These are phyloP conservation scores for Idaea straminata DNA, from an alignment of 2,888 invertebrate genomes.

Conservation along the genomic window DNA sequence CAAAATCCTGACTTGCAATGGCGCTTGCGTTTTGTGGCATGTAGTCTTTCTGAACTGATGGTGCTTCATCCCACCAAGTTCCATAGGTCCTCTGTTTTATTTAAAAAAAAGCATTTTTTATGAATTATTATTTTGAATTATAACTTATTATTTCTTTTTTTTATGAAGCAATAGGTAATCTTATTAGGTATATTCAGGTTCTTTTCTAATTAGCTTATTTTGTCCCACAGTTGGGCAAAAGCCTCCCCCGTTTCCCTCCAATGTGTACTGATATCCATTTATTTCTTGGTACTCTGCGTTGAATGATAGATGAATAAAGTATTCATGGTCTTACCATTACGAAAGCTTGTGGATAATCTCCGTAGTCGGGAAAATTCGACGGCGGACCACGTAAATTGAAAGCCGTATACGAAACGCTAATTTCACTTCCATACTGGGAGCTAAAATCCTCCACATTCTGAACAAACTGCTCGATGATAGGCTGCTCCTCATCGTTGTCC, in stretches of 20 bases:
- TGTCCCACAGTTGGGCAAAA: no score
- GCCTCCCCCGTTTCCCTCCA: no score
- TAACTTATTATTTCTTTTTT: no score
- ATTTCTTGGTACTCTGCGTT: no score
- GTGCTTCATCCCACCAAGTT: slow-evolving; percentile 91
- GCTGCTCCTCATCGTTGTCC: slow-evolving; percentile 54
- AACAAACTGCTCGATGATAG: slow-evolving; percentile 87
- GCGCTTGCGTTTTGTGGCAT: slow-evolving; percentile 85
- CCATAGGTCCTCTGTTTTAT: slow-evolving; percentile 89
- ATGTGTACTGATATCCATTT: no score
- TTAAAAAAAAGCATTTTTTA: no score
- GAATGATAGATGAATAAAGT: not conserved
- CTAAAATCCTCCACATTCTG: slow-evolving; percentile 90
- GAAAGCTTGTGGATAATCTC: slow-evolving; percentile 94
- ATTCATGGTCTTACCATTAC: slow-evolving; percentile 85
- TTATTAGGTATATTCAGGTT: no score
- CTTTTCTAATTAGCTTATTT: no score
- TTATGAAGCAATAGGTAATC: no score
- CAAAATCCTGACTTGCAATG: slow-evolving; percentile 88
- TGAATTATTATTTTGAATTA: no score
- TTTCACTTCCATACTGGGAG: slow-evolving; percentile 94
- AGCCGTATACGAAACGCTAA: slow-evolving; percentile 93
- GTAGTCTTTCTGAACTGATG: slow-evolving; percentile 84
- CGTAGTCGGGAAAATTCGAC: slow-evolving; percentile 92
- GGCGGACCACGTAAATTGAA: slow-evolving; percentile 92